Conservation (phyloP, 2,113 vertebrate species). For the Nothobranchius kuhntae region DNA sequence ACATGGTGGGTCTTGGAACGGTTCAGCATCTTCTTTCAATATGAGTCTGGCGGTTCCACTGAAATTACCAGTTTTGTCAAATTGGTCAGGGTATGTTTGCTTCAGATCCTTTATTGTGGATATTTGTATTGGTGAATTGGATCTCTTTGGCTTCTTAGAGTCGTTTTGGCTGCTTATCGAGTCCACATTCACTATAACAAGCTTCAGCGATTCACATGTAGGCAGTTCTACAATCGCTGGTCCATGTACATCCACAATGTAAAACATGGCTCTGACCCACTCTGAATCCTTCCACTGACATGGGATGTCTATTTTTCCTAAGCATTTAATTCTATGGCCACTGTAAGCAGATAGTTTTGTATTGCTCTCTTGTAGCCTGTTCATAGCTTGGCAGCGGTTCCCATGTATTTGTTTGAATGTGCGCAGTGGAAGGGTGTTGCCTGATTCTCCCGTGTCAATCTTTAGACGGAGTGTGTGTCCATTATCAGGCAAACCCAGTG, state of each 20-base stretch:
- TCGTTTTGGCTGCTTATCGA: too few species aligned
- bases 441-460: not conserved
- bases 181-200: not conserved
- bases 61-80: too few species aligned
- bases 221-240: not conserved
- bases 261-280: not conserved
- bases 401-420: not conserved
- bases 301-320: not conserved
- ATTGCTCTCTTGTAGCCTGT: not conserved
- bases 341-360: not conserved
- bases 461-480: not conserved
- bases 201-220: not conserved
- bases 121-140: too few species aligned
- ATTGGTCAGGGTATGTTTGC: too few species aligned
- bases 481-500: not conserved
- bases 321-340: not conserved
- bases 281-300: not conserved
- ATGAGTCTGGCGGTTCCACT: too few species aligned
- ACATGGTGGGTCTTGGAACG: too few species aligned
- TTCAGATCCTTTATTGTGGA: too few species aligned
- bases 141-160: too few species aligned
- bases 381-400: not conserved
- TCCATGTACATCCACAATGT: not conserved
- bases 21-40: too few species aligned
- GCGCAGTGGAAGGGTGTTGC: not conserved